Base-by-base conservation (phyloP, 2,797 vertebrate species). In the Halcyon badia region DNA sequence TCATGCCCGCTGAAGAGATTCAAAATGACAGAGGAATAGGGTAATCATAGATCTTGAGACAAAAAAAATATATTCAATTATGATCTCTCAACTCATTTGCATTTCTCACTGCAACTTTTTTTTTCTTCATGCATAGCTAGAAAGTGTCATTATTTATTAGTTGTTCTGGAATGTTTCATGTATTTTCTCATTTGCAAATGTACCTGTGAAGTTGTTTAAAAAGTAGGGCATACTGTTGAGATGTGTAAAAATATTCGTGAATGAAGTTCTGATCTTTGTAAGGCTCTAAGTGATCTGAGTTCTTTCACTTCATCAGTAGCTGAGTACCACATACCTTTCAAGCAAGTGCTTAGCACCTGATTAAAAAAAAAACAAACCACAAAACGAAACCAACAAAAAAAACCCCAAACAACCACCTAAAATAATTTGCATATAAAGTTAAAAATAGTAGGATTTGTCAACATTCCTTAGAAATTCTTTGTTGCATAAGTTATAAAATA, bases 131-230 rank as follows among this genome's bases (percentile, higher is more conserved):
- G 10, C 18, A 25, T 73, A 89, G 21, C 14, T 94, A 51, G 48
- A 57, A 94, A 92, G 39, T 10, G 7, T 66, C 60, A n/a, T 85
- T 60, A 85, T 82, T 61, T 65, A 82, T 72, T 79, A 90, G 71
- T 25, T 90, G 4, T 75, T 94, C 41, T 90, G 52, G 90, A 90
- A 60, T 22, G 18, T 61, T 91, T 82, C 52, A 64, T 16, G 5
- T 62, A 64, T 85, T 91, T 89, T 86, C 39, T 89, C 70, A 89
- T 84, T 94, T 77, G 75, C 51, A 93, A 93, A 76, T 39, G 42
- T 79, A 90, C 39, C 70, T 89, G 62, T 82, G 83, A 95, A 86
- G 31, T 41, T 77, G 39, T 11, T 87, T 84, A 60, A 77, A 83
- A 96, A 90, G 58, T 39, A 93, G 28, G 60, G 48, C 64, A 89